Evolutionary conservation across 2,888 invertebrate species (phyloP), one percentile per base, ranked within the genome.

Genomic region (Epinotia nisella): DNA sequence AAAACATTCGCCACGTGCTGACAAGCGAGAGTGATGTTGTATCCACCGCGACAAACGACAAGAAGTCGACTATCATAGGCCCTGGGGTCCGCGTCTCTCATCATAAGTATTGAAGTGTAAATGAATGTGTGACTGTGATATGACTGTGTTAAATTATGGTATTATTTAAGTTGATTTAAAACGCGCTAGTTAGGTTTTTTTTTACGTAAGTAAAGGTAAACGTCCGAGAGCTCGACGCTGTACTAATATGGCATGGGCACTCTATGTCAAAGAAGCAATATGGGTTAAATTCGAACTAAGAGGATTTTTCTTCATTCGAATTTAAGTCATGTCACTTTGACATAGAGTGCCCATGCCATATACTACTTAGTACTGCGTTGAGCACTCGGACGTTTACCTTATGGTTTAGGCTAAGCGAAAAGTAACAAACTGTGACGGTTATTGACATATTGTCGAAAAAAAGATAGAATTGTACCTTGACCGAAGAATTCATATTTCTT

Each of bases 111-210:
- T 67, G 60, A 35, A 49, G 45, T 24, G 10, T 15, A 13, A 15
- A n/a, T 49, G 17, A 55, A 60, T 49, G 66, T 60, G 29, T 41
- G 49, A 71, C 29, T 60, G 29, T 41, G 49, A 71, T 41, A 17
- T 53, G 29, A 61, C 3, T 61, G 53, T 67, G 45, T 61, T 71
- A 67, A 66, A 35, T 35, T 29, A 29, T 29, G 53, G 19, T 71
- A 66, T 53, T 45, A 13, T 21, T 24, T 41, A 67, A 67, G 39
- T 71, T 55, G 55, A 21, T 55, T 35, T 13, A n/a, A 55, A 65
- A 66, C 19, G n/a, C 66, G 66, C 45, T 61, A 61, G 71, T 60
- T 55, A 60, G 4, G 19, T 56, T 66, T 53, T n/a, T 41, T 55
- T 21, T 55, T 29, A 24, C 9, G n/a, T 65, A 39, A 17, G 35